These are phyloP conservation scores for Prunella strophiata DNA, from an alignment of 2,797 vertebrate genomes.

Conservation along the genomic window DNA sequence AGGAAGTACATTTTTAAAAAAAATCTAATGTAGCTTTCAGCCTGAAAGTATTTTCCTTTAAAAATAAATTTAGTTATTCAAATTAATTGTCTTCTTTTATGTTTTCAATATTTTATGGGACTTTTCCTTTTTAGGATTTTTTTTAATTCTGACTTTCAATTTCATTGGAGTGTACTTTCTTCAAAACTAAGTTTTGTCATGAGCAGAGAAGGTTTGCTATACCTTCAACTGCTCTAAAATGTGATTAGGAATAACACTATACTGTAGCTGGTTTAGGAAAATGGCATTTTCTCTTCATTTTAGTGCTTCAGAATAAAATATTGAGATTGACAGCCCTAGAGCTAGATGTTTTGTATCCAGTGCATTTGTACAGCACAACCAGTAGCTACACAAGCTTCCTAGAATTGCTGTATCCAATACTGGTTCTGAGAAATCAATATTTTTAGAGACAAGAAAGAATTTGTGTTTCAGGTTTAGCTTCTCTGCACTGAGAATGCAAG, in stretches of 20 bases:
- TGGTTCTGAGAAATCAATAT: neutral
- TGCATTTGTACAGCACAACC: neutral
- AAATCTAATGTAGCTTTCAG: neutral
- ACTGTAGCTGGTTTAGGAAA: neutral
- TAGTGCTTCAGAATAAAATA: neutral
- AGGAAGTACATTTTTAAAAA: neutral
- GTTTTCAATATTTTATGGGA: neutral
- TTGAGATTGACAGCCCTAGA: neutral
- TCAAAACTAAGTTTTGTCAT: neutral
- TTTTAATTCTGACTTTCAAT: neutral
- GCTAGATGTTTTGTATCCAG: neutral
- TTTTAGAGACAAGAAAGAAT: neutral
- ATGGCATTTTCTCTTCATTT: neutral
- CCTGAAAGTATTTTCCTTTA: neutral
- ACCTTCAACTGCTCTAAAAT: neutral
- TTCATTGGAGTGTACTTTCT: neutral
- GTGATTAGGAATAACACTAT: neutral
- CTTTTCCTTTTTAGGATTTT: neutral
- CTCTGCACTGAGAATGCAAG: neutral
- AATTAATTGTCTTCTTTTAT: neutral
- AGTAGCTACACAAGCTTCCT: neutral
- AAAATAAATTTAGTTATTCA: neutral
- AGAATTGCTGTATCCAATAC: neutral
- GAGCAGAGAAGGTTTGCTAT: neutral
- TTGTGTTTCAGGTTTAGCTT: neutral